phyloP scores from a whole-genome alignment of 2,797 vertebrate genomes.

The Callimico goeldii region DNA sequence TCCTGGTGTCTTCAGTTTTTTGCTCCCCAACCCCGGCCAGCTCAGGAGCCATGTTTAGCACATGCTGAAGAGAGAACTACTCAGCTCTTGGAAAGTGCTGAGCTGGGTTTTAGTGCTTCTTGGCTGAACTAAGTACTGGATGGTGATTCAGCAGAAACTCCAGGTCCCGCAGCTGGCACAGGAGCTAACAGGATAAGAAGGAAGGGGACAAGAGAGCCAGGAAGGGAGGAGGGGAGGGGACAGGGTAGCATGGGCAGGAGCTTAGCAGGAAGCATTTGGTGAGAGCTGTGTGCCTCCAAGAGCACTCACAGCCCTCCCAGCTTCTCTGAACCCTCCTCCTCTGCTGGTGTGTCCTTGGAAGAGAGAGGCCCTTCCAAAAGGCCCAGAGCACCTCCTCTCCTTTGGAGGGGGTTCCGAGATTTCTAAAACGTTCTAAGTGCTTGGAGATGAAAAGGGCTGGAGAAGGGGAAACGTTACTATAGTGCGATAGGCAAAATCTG shows the following conservation, averaged over 20 bases:
- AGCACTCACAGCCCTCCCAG: background rate
- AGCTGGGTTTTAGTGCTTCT: slow-evolving; percentile 55
- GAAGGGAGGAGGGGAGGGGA: background rate
- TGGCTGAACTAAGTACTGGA: slow-evolving; percentile 56
- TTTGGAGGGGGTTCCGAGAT: slow-evolving; percentile 18
- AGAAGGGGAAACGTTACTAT: slow-evolving; percentile 15
- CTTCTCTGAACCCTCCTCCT: background rate
- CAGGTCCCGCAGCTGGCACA: slow-evolving; percentile 43
- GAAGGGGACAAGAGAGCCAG: slow-evolving; percentile 51
- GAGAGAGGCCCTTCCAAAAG: background rate
- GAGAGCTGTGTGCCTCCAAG: background rate
- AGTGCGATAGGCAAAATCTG: background rate
- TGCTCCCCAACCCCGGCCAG: background rate
- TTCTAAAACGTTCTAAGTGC: background rate
- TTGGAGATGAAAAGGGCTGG: slow-evolving; percentile 18
- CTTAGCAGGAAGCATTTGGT: background rate
- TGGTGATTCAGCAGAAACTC: slow-evolving; percentile 78
- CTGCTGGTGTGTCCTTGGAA: background rate
- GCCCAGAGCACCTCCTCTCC: background rate
- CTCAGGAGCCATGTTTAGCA: slow-evolving; percentile 33
- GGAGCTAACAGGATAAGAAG: slow-evolving; percentile 48
- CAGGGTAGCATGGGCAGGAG: background rate
- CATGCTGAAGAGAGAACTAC: slow-evolving; percentile 46
- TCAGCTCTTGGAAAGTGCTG: slow-evolving; percentile 70
- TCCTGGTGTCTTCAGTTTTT: background rate